Percentiles rank a stretch among this genome's conserved stretches.
These are phyloP conservation scores for Eulemur mongoz DNA, from an alignment of 2,797 vertebrate species.

Conservation along the genomic window DNA sequence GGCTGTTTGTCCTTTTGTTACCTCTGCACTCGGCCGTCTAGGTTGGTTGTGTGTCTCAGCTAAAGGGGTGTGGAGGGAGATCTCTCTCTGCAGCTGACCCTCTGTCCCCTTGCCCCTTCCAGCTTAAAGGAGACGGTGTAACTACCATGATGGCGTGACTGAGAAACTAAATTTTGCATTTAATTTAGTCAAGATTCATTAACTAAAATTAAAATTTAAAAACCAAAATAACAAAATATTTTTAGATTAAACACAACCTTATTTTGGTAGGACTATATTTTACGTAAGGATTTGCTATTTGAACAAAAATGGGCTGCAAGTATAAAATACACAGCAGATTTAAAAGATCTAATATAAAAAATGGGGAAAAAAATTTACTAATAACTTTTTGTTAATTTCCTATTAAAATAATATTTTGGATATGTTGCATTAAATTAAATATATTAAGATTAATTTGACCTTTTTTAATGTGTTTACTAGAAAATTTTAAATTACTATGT, in stretches of 20 bases:
- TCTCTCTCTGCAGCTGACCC: no score
- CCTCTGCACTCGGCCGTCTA: not conserved
- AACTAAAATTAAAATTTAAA: not conserved
- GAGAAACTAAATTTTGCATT: not conserved
- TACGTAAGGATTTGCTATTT: conserved; percentile 24
- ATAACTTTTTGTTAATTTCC: not conserved
- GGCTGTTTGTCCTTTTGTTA: not conserved
- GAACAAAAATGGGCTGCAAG: not conserved
- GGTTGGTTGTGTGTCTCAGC: not conserved
- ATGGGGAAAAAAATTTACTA: conserved; percentile 1
- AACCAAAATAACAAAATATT: not conserved
- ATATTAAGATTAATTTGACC: conserved; percentile 25
- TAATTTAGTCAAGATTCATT: not conserved
- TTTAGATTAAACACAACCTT: not conserved
- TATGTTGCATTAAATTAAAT: not conserved
- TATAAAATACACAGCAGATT: not conserved
- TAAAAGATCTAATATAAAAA: not conserved
- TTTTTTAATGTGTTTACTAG: not conserved
- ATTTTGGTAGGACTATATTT: not conserved
- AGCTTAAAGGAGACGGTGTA: not conserved
- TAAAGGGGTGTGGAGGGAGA: not conserved
- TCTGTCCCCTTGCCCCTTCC: no score
- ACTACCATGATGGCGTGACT: not conserved
- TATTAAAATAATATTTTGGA: conserved; percentile 34
- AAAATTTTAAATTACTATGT: not conserved